Base-by-base conservation (phyloP, 1,140 invertebrate genomes). In the Trichonephila clavipes region DNA sequence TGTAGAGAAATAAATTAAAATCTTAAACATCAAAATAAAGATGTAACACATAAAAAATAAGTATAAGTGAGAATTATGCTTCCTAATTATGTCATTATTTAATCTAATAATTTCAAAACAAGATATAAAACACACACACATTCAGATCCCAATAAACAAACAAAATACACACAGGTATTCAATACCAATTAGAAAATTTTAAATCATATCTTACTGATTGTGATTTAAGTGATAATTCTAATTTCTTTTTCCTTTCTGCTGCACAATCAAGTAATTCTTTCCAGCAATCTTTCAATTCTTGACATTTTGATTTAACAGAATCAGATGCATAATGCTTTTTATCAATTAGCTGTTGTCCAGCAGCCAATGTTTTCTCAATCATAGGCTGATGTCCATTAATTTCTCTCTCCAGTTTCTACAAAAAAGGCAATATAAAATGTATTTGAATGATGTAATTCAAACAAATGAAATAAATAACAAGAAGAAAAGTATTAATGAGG, bases 191-290 rank as follows among this genome's bases (percentile, higher is more conserved):
- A 1, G 16, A 64, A 64, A 64, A 19, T 0, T 64, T 64, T 34
- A 58, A 83, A 83, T 21, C 2, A 51, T 12, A 51, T 59, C 90
- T 94, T 94, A 96, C 96, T 96, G 98, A 98, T 96, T 99, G 98
- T 21, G 98, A 97, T 95, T 97, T 98, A 69, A 99, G 96, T 0
- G 98, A 98, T 44, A 98, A 96, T 95, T 99, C 98, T 58, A 99
- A 96, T 94, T 98, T 97, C 62, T 97, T 97, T 66, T 97, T 97
- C 40, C 98, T 96, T 94, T 97, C 97, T 24, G 96, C 96, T 1
- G 97, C 97, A 94, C 97, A 97, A 12, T 97, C 96, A 77, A 97
- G 96, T 18, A 98, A 95, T n/a, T 96, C 96, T 95, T 96, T 96
- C 94, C 96, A 96, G 77, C 95, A 95, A 40, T 93, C 94, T 34